These are phyloP conservation scores for Tetramorium alpestre DNA, from an alignment of 1,140 invertebrate genomes.

Conservation along the genomic window DNA sequence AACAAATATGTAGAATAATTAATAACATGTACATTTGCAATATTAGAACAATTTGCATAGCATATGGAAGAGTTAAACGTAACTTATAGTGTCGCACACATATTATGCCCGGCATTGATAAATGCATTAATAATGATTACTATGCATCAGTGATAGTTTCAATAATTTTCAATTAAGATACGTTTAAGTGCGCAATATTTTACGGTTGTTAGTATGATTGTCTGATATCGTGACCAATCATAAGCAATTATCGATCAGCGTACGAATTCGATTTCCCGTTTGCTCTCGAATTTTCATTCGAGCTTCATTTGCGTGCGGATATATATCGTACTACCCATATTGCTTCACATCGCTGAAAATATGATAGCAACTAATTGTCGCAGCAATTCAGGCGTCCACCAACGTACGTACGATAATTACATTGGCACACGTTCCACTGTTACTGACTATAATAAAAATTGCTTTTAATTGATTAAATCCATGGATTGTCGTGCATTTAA, in stretches of 20 bases:
- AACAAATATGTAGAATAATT: slow-evolving; percentile 14
- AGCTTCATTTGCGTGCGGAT: slow-evolving; percentile 24
- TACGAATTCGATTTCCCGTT: slow-evolving; percentile 1
- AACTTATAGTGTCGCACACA: background rate
- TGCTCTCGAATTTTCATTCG: slow-evolving; percentile 52
- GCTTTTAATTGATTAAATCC: background rate
- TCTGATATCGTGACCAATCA: slow-evolving; percentile 10
- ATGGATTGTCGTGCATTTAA: background rate
- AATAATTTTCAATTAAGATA: slow-evolving; percentile 6
- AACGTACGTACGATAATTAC: slow-evolving; percentile 40
- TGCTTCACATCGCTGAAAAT: slow-evolving; percentile 23
- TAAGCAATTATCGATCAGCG: slow-evolving; percentile 39
- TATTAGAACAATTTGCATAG: background rate
- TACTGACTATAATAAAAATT: slow-evolving; percentile 25
- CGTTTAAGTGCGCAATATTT: slow-evolving; percentile 2
- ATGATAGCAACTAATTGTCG: slow-evolving; percentile 29
- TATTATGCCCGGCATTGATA: background rate
- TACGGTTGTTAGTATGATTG: slow-evolving; percentile 4
- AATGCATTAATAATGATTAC: slow-evolving; percentile 23
- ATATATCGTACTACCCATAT: background rate
- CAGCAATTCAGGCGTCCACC: slow-evolving; percentile 6
- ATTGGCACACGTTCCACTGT: background rate
- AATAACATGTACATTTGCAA: slow-evolving; percentile 1
- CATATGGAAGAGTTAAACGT: background rate
- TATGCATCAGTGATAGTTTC: background rate